A percentile compares a stretch with the other conserved stretches of the same genome.
These are phyloP conservation scores for Ephestia elutella DNA, from an alignment of 1,140 invertebrate genomes.

Conservation along the genomic window DNA sequence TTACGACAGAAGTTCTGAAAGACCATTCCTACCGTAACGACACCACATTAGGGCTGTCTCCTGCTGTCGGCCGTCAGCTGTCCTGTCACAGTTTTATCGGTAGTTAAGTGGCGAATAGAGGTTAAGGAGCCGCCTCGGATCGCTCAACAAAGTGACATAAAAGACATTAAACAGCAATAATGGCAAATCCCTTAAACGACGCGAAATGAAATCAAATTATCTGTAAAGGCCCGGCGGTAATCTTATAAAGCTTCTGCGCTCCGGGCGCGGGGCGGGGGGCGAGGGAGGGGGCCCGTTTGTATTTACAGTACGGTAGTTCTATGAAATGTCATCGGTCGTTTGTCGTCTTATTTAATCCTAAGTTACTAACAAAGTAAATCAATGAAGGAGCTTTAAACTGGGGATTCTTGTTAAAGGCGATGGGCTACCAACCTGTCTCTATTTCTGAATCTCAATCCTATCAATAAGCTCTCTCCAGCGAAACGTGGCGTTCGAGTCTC, in stretches of 20 bases:
- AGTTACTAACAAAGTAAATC: no score
- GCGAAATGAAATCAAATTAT: conserved; percentile 4
- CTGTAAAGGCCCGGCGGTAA: not conserved
- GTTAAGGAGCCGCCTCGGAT: not conserved
- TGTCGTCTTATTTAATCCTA: not conserved
- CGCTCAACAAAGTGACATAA: not conserved
- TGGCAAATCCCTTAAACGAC: conserved; percentile 3
- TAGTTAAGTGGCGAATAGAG: not conserved
- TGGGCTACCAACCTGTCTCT: no score
- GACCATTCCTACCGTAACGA: not conserved
- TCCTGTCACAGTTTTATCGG: not conserved
- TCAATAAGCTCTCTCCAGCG: no score
- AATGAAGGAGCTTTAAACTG: no score
- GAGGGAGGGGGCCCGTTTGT: not conserved
- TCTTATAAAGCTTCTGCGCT: not conserved
- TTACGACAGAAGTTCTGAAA: not conserved
- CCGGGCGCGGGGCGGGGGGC: not conserved
- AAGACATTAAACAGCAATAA: conserved; percentile 5
- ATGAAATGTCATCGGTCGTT: not conserved
- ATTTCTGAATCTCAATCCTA: no score
- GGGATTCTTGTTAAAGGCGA: no score
- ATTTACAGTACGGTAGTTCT: not conserved
- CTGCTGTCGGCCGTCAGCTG: not conserved
- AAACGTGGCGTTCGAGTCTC: no score
- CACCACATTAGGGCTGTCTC: no score